Evolutionary conservation across 1,140 invertebrate genomes (phyloP), one percentile per base, ranked within the genome.

Genomic region (Drosophila dunni): DNA sequence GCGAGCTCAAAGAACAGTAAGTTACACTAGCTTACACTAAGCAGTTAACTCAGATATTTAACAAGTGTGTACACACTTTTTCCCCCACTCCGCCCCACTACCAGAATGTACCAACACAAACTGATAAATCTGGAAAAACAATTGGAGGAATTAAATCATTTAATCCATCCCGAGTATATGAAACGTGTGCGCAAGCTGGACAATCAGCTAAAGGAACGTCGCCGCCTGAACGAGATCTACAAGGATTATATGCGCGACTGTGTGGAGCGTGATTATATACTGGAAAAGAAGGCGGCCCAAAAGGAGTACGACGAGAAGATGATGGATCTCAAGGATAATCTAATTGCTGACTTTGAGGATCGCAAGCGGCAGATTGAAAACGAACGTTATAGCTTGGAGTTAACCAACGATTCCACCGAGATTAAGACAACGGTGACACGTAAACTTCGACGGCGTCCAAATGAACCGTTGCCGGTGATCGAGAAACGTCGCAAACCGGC

Each of bases 241-340:
- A 92, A 95, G 77, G 96, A 97, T 50, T 96, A 97, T 83, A 94
- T 97, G 93, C 94, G 95, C 7, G 97, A 98, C 77, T 95, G 96
- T 81, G 96, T 98, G 3, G 97, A 99, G 86, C 94, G 95, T 69
- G 98, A 99, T 81, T 99, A 97, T 90, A 93, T 96, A 70, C 94
- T 95, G 36, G 98, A 99, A 91, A 97, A 97, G 91, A 96, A 96
- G 92, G 95, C 96, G 29, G 96, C 97, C 3, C 95, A 94, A 0
- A 96, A 97, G 92, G 98, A 99, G 83, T 98, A 98, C 94, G 97
- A 99, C 92, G 98, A 99, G 79, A 98, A 99, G 91, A 98, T 98
- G 91, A 81, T 86, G 76, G 98, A 99, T 91, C 93, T 99, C 9
- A 95, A 96, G 85, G 98, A 99, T 92, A 98, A 96, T 93, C 92